Conservation (phyloP, 2,888 invertebrate genomes). For the Tholera decimalis region DNA sequence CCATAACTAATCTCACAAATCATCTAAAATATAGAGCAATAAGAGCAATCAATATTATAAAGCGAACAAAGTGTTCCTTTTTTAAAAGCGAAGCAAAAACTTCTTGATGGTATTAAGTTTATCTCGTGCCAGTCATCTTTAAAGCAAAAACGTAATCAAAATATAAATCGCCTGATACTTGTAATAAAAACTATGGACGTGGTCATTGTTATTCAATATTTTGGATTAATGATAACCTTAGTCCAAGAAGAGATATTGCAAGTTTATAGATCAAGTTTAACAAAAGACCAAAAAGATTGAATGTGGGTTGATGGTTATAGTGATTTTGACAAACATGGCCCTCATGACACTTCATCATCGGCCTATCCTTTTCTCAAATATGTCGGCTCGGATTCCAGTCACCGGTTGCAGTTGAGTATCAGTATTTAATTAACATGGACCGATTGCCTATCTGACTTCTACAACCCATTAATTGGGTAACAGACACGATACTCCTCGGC, state of each 20-base stretch:
- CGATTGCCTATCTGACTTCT: too few relatives aligned
- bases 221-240: slow-evolving; percentile 16
- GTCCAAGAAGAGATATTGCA: slow-evolving; percentile 4
- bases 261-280: slow-evolving; percentile 10
- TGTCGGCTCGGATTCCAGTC: too few relatives aligned
- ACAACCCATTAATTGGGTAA: too few relatives aligned
- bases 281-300: slow-evolving; percentile 11
- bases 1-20: slow-evolving; percentile 47
- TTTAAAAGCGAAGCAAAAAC: slow-evolving; percentile 36
- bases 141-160: slow-evolving; percentile 57
- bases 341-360: too few relatives aligned
- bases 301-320: slow-evolving; percentile 10
- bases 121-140: slow-evolving; percentile 55
- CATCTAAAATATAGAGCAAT: slow-evolving; percentile 48
- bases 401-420: too few relatives aligned
- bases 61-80: slow-evolving; percentile 39
- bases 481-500: too few relatives aligned
- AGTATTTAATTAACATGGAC: too few relatives aligned
- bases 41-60: slow-evolving; percentile 44
- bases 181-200: slow-evolving; percentile 55
- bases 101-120: slow-evolving; percentile 65
- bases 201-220: slow-evolving; percentile 52
- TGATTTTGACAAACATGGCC: slow-evolving; percentile 2
- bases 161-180: slow-evolving; percentile 39
- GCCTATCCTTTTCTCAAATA: too few relatives aligned